Evolutionary conservation across 2,888 invertebrate species (phyloP).

Genomic region (Anorthoa munda): DNA sequence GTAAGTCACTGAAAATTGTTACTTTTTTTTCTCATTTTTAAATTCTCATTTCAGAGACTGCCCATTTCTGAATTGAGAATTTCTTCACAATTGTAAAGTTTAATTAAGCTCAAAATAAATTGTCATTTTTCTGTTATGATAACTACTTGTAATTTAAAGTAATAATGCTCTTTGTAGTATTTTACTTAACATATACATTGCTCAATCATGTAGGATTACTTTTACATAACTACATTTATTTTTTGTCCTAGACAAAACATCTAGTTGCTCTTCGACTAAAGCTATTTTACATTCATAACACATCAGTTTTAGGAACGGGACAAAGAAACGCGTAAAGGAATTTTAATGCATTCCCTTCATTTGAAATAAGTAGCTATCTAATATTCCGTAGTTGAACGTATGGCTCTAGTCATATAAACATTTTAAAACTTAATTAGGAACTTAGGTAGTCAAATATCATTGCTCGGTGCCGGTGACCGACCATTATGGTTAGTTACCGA

Average conservation of each 20-base stretch:
- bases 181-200: too few species aligned
- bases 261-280: conserved; percentile 2
- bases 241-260: not conserved
- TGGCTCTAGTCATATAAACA: conserved; percentile 12
- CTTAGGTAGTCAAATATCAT: not conserved
- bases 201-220: not conserved
- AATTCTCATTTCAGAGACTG: too few species aligned
- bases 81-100: too few species aligned
- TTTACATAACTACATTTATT: not conserved
- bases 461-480: not conserved
- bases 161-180: not conserved
- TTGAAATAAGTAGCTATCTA: conserved; percentile 43
- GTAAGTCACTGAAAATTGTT: conserved; percentile 4
- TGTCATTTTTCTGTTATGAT: not conserved
- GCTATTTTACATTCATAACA: conserved; percentile 41
- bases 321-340: conserved; percentile 39
- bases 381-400: conserved; percentile 34
- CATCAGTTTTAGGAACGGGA: conserved; percentile 55
- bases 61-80: too few species aligned
- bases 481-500: not conserved
- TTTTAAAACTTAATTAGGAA: conserved; percentile 14
- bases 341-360: conserved; percentile 51
- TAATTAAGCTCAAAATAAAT: not conserved
- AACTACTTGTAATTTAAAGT: not conserved
- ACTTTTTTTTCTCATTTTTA: not conserved